Evolutionary conservation across 2,888 invertebrate species (phyloP).

Genomic region (Lypha dubia): DNA sequence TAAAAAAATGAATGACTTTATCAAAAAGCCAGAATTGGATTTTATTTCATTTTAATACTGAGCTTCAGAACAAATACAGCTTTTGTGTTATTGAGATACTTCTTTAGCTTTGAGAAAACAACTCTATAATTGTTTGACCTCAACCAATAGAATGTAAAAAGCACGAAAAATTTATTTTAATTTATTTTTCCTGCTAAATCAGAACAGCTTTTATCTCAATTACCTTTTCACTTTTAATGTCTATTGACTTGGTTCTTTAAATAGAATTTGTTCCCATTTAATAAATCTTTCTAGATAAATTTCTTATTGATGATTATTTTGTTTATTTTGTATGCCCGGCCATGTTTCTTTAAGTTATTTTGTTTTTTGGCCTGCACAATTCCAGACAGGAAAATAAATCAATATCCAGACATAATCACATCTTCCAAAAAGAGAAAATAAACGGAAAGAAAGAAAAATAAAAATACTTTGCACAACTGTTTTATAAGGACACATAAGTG

Average conservation of each 20-base stretch:
- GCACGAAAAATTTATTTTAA: background rate
- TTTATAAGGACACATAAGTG: background rate
- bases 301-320: conserved; percentile 12
- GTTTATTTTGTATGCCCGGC: conserved; percentile 34
- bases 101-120: background rate
- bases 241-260: background rate
- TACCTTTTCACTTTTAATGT: background rate
- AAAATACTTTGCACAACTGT: background rate
- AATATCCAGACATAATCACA: conserved; percentile 61
- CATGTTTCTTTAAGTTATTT: conserved; percentile 43
- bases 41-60: too few relatives aligned
- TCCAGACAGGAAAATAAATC: conserved; percentile 62
- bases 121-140: background rate
- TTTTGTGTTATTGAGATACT: too few relatives aligned
- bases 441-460: background rate
- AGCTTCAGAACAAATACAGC: too few relatives aligned
- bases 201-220: background rate
- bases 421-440: background rate
- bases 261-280: background rate
- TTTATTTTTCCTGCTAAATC: background rate
- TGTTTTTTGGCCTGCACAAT: conserved; percentile 48
- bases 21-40: too few relatives aligned
- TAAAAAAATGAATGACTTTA: too few relatives aligned
- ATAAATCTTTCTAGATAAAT: conserved; percentile 10
- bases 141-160: background rate